These are phyloP conservation scores for Heptranchias perlo DNA, from an alignment of 2,113 vertebrate genomes.

Conservation along the genomic window DNA sequence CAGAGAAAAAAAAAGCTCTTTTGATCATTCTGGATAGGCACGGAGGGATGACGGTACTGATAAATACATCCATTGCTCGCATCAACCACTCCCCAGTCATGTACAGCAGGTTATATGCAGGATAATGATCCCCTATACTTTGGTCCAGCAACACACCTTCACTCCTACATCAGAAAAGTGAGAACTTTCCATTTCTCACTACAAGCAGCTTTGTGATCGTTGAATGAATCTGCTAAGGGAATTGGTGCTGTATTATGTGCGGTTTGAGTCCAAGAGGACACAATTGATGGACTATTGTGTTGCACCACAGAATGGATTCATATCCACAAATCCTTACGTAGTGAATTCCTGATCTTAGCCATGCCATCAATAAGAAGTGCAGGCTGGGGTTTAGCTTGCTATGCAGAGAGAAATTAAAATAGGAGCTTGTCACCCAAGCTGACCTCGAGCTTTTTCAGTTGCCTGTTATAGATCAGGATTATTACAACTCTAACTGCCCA, in stretches of 20 bases:
- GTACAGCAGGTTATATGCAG: not conserved
- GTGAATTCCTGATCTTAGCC: not conserved
- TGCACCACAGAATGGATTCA: not conserved
- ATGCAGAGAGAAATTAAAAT: not conserved
- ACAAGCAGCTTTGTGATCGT: not conserved
- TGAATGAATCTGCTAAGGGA: not conserved
- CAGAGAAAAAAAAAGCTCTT: too few relatives aligned
- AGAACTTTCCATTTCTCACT: not conserved
- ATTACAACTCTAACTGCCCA: not conserved
- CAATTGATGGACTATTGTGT: not conserved
- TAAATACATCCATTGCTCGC: not conserved
- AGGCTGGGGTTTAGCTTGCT: not conserved
- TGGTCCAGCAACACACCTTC: not conserved
- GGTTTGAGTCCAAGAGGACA: not conserved
- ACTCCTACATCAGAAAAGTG: not conserved
- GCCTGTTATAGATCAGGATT: not conserved
- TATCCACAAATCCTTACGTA: not conserved
- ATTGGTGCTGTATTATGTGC: not conserved
- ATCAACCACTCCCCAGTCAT: not conserved
- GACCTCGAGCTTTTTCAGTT: not conserved
- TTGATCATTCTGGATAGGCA: not conserved
- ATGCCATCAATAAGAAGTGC: not conserved
- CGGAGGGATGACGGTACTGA: not conserved
- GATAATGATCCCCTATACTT: not conserved
- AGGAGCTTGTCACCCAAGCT: not conserved